Evolutionary conservation across 2,888 invertebrate species (phyloP).

Genomic region (Punctoribates punctum): DNA sequence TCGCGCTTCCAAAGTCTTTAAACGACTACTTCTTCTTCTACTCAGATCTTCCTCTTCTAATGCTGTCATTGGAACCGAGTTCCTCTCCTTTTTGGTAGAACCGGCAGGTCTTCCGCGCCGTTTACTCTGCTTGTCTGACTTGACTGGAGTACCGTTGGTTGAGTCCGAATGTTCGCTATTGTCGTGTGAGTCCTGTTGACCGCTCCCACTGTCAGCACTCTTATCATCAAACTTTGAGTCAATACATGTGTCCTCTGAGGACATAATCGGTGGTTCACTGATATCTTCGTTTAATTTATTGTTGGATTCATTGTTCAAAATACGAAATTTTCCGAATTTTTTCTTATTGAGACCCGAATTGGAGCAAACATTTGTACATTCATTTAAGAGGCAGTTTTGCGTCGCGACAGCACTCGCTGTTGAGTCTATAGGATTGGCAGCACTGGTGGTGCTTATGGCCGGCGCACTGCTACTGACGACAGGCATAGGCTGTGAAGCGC

Average conservation of each 20-base stretch:
- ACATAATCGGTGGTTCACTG: background rate
- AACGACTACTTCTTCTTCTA: slow-evolving; percentile 47
- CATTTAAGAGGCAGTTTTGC: background rate
- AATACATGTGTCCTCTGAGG: background rate
- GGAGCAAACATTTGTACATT: background rate
- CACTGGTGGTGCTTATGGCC: background rate
- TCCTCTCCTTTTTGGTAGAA: slow-evolving; percentile 9
- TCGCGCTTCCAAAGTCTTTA: slow-evolving; percentile 46
- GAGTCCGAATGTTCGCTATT: slow-evolving; percentile 21
- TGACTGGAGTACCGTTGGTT: background rate
- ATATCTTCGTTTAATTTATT: background rate
- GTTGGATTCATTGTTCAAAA: slow-evolving; percentile 1
- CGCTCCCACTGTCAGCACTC: slow-evolving; percentile 11
- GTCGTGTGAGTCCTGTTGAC: slow-evolving; percentile 1
- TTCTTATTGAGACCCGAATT: slow-evolving; percentile 11
- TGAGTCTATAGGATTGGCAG: background rate
- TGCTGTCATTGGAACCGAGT: background rate
- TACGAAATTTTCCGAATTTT: slow-evolving; percentile 37
- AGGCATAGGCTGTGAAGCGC: slow-evolving; percentile 9
- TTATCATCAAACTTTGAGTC: slow-evolving; percentile 2
- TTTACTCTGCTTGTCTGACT: slow-evolving; percentile 7
- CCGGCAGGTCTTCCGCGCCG: slow-evolving; percentile 30
- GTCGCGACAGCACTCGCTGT: background rate
- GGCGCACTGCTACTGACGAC: background rate
- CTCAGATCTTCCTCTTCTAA: slow-evolving; percentile 2